A percentile compares a stretch with the other conserved stretches of the same genome.
Conservation (phyloP, 1,140 invertebrate species). For the Oedothorax gibbosus region DNA sequence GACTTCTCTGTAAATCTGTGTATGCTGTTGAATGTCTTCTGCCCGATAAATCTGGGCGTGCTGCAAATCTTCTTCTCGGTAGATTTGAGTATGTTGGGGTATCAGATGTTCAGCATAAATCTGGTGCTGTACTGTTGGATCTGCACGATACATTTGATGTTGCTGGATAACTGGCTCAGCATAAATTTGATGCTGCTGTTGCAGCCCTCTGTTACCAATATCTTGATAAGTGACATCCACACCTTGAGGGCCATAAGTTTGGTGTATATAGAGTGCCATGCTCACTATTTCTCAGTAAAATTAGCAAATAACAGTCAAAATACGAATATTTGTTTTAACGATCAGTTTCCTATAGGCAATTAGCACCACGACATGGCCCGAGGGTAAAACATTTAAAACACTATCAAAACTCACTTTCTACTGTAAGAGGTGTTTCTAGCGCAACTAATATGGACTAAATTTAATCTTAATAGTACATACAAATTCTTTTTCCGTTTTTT, state of each 20-base stretch:
- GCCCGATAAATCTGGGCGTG: slow-evolving; percentile 52
- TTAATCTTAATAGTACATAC: slow-evolving; percentile 1
- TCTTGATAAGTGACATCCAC: slow-evolving; percentile 57
- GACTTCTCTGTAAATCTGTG: slow-evolving; percentile 51
- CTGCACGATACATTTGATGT: slow-evolving; percentile 47
- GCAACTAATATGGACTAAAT: not conserved
- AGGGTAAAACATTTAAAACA: not conserved
- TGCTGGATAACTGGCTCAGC: slow-evolving; percentile 58
- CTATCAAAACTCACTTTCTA: not conserved
- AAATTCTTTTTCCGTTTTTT: slow-evolving; percentile 34
- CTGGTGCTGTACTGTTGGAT: slow-evolving; percentile 31
- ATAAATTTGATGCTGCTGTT: slow-evolving; percentile 58
- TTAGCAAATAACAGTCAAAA: not conserved
- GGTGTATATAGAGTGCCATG: slow-evolving; percentile 55
- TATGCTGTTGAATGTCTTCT: slow-evolving; percentile 53
- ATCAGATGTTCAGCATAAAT: slow-evolving; percentile 54
- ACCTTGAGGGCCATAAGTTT: slow-evolving; percentile 37
- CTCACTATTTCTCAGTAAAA: not conserved
- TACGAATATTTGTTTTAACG: not conserved
- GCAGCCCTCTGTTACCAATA: slow-evolving; percentile 48
- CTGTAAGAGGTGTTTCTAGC: not conserved
- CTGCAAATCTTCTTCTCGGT: slow-evolving; percentile 50
- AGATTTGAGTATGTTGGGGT: slow-evolving; percentile 56
- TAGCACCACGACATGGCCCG: not conserved
- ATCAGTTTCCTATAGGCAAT: not conserved